These are phyloP conservation scores for Halyomorpha halys DNA, from an alignment of 1,140 invertebrate genomes.

Conservation along the genomic window DNA sequence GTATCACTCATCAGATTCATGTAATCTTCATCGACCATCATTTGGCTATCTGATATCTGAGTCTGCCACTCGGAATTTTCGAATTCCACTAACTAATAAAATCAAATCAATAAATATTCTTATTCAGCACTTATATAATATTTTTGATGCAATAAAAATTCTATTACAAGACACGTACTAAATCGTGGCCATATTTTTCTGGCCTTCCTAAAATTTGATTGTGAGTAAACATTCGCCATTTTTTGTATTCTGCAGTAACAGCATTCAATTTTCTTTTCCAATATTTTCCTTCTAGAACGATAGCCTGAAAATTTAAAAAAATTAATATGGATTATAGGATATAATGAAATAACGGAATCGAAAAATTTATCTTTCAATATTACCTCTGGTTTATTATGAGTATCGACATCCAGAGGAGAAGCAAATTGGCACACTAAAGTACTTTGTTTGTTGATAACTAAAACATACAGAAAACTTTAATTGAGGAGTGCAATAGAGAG, in stretches of 20 bases:
- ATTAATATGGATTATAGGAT: no score
- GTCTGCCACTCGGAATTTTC: conserved; percentile 65
- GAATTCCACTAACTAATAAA: conserved; percentile 45
- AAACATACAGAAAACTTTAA: conserved; percentile 36
- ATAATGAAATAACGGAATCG: conserved; percentile 8
- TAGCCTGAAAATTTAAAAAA: conserved; percentile 50
- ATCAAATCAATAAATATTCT: neutral
- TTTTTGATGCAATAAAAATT: neutral
- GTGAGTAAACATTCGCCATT: conserved; percentile 94
- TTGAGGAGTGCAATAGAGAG: no score
- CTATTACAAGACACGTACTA: conserved; percentile 40
- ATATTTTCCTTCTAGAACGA: conserved; percentile 95
- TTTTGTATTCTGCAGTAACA: conserved; percentile 97
- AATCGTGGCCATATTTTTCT: conserved; percentile 57
- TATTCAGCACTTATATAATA: neutral
- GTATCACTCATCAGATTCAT: conserved; percentile 85
- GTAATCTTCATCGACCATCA: conserved; percentile 78
- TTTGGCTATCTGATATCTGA: conserved; percentile 45
- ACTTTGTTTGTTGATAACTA: conserved; percentile 86
- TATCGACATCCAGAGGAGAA: conserved; percentile 84
- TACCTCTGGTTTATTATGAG: conserved; percentile 92
- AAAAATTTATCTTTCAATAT: conserved; percentile 28
- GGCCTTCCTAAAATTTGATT: conserved; percentile 66
- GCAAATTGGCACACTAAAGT: conserved; percentile 91
- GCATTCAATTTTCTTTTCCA: conserved; percentile 95